Base-by-base conservation (phyloP, 2,888 invertebrate species). In the Melipona bicolor region DNA sequence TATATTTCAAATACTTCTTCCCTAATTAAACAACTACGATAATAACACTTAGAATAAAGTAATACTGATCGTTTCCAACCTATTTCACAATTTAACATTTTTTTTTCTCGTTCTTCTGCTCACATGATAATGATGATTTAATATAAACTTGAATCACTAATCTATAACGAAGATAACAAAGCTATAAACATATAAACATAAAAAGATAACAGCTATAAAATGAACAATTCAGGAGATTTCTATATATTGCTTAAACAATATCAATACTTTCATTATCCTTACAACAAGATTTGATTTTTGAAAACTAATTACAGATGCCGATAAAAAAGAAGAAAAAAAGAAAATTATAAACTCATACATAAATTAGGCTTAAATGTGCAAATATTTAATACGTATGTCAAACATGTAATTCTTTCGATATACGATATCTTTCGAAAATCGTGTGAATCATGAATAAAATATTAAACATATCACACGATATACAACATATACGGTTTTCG, bases 21-120 rank as follows among this genome's bases (percentile, higher is more conserved):
- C 81, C 80, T 85, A 64, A 62, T 87, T 84, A 79, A 79, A 77
- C 75, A 69, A 67, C 83, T 90, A 88, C 75, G 69, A 74, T 83
- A 43, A 11, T 43, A 86, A 88, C 88, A 89, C 77, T 86, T 85
- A 89, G 82, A 82, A 85, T 76, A 77, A 78, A 76, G 65, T 89
- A 90, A 88, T 90, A 88, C 86, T 89, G 84, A 83, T 84, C 79
- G 79, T 67, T 84, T 84, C 75, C 84, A 77, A 81, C 75, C 81
- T 87, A 75, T 70, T 84, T 81, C 59, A 84, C 76, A 83, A 80
- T 80, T 56, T 27, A 70, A 74, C 71, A 77, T 50, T 85, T 81
- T 84, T 84, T 27, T 62, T 81, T 52, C 27, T 65, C 77, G 36
- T 72, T 76, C 43, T 56, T 61, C 11, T 24, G 64, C 15, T 24